These are phyloP conservation scores for Microcaecilia unicolor DNA, from an alignment of 2,797 vertebrate genomes.

Conservation along the genomic window DNA sequence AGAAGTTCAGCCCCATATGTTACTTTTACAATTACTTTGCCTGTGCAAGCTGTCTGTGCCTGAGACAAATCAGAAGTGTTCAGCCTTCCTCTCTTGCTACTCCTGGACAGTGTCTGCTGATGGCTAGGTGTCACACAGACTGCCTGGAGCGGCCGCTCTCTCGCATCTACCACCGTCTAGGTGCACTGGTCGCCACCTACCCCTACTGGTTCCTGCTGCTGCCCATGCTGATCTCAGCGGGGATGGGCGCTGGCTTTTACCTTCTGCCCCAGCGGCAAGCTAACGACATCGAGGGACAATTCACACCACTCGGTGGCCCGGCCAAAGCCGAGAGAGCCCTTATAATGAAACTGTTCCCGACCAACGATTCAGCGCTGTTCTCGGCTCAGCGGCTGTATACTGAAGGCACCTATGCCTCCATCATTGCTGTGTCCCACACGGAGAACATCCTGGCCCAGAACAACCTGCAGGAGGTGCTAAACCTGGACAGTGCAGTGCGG, in stretches of 20 bases:
- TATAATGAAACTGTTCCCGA: slow-evolving; percentile 47
- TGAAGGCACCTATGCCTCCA: slow-evolving; percentile 37
- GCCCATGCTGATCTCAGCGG: slow-evolving; percentile 38
- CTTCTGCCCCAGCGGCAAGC: slow-evolving; percentile 36
- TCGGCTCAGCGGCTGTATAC: slow-evolving; percentile 51
- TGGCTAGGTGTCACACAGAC: slow-evolving; percentile 32
- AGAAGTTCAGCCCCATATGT: no score
- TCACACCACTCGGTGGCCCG: slow-evolving; percentile 56
- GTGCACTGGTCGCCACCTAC: slow-evolving; percentile 44
- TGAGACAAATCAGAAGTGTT: no score
- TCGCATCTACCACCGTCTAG: slow-evolving; percentile 38
- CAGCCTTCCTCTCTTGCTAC: no score
- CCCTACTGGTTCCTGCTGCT: slow-evolving; percentile 54
- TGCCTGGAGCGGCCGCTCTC: slow-evolving; percentile 46
- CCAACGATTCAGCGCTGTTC: slow-evolving; percentile 41
- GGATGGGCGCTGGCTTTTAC: slow-evolving; percentile 53
- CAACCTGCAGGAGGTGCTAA: slow-evolving; percentile 37
- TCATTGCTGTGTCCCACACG: slow-evolving; percentile 6
- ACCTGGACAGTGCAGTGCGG: slow-evolving; percentile 42
- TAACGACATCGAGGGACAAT: slow-evolving; percentile 58
- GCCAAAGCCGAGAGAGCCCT: slow-evolving; percentile 67
- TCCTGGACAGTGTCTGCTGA: no score
- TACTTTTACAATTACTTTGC: no score
- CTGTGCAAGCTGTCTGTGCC: no score
- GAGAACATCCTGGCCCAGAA: slow-evolving; percentile 38